phyloP scores from a whole-genome alignment of 2,888 invertebrate genomes.

The Brachyptera putata region DNA sequence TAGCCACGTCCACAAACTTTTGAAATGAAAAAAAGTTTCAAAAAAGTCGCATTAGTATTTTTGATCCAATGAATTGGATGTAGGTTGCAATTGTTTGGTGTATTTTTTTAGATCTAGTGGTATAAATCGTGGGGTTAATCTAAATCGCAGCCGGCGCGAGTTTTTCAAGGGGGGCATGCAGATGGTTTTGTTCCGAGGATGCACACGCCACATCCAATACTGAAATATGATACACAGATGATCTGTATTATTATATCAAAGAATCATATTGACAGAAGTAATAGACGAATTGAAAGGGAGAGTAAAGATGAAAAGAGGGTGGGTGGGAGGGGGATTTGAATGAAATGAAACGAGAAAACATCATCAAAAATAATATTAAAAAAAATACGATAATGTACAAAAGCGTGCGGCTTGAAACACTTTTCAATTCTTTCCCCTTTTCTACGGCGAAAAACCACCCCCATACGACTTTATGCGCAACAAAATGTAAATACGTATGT shows the following conservation, averaged over 20 bases:
- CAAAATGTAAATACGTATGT: neutral
- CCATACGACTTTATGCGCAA: neutral
- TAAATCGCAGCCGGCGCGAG: constrained; percentile 22
- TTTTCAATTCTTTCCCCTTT: neutral
- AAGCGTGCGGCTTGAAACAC: neutral
- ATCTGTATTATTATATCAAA: constrained; percentile 26
- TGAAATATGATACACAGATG: constrained; percentile 27
- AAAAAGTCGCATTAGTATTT: neutral
- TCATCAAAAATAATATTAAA: neutral
- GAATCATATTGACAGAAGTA: constrained; percentile 22
- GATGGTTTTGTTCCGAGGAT: constrained; percentile 21
- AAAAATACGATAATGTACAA: neutral
- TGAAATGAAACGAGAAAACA: constrained; percentile 18
- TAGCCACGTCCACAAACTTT: constrained; percentile 8
- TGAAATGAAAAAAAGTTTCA: constrained; percentile 3
- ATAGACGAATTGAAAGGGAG: constrained; percentile 7
- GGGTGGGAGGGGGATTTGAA: too few species aligned
- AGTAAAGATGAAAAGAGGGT: neutral
- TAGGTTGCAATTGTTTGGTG: neutral
- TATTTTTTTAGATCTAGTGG: constrained; percentile 2
- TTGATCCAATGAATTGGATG: neutral
- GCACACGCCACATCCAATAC: constrained; percentile 23
- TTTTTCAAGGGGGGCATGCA: too few species aligned
- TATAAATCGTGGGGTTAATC: neutral
- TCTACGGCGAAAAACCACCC: too few species aligned